Evolutionary conservation across 2,113 vertebrate genomes (phyloP).

Genomic region (Talpa occidentalis): DNA sequence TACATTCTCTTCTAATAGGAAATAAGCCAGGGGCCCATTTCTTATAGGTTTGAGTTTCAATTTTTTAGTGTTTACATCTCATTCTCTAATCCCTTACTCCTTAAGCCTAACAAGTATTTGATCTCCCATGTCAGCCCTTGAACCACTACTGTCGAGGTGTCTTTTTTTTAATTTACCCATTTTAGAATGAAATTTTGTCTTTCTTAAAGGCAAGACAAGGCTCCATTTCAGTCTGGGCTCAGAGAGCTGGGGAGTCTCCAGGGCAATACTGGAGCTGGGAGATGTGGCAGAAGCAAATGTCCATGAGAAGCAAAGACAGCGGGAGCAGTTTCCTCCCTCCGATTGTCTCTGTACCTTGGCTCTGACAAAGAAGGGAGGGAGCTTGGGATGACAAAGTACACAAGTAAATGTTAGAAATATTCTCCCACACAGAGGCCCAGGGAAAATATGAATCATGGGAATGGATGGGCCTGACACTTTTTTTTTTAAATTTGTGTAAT

Average conservation of each 20-base stretch:
- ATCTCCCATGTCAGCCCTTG: background rate
- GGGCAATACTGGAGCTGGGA: background rate
- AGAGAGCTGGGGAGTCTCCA: background rate
- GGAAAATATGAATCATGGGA: background rate
- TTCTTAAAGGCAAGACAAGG: background rate
- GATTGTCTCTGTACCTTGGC: background rate
- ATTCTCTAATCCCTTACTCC: background rate
- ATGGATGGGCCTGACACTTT: background rate
- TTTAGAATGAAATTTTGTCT: background rate
- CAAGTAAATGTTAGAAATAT: background rate
- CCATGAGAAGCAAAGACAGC: background rate
- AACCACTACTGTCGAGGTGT: background rate
- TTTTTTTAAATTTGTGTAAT: background rate
- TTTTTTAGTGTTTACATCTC: background rate
- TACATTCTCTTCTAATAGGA: background rate
- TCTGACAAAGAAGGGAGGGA: background rate
- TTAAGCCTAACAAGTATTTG: background rate
- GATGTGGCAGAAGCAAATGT: background rate
- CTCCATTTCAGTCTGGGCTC: background rate
- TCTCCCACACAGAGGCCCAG: background rate
- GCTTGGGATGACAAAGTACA: background rate
- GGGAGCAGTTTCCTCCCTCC: background rate
- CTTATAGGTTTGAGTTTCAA: background rate
- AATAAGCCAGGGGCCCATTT: background rate
- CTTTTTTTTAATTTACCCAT: background rate